Conservation (phyloP, 2,113 vertebrate genomes). For the Sus scrofa region DNA sequence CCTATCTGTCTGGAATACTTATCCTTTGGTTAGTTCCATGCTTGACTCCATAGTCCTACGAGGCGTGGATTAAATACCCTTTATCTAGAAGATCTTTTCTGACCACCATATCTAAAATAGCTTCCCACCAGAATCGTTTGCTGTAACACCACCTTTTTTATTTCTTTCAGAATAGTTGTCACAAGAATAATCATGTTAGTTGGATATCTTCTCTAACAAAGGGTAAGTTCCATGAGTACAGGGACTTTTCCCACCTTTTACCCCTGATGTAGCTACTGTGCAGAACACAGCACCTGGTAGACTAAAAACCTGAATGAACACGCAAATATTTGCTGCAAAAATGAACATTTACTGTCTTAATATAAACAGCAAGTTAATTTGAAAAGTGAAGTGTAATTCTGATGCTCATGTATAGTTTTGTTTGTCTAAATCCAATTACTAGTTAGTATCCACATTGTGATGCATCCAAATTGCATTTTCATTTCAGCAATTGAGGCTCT, state of each 20-base stretch:
- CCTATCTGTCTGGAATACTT: background rate
- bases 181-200: background rate
- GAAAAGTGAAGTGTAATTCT: background rate
- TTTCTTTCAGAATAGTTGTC: background rate
- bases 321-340: background rate
- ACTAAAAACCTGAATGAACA: background rate
- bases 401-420: background rate
- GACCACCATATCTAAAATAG: background rate
- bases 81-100: background rate
- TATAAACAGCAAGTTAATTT: background rate
- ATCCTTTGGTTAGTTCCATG: background rate
- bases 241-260: background rate
- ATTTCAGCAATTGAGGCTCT: background rate
- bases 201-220: background rate
- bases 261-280: background rate
- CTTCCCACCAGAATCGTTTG: background rate
- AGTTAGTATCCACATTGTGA: background rate
- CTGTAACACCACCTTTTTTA: background rate
- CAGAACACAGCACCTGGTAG: background rate
- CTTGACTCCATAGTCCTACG: background rate
- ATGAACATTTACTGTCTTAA: background rate
- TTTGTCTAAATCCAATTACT: slow-evolving; percentile 40
- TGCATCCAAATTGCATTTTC: background rate
- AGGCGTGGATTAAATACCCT: background rate
- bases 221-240: background rate